These are phyloP conservation scores for Amyelois transitella DNA, from an alignment of 1,140 invertebrate genomes.

Conservation along the genomic window DNA sequence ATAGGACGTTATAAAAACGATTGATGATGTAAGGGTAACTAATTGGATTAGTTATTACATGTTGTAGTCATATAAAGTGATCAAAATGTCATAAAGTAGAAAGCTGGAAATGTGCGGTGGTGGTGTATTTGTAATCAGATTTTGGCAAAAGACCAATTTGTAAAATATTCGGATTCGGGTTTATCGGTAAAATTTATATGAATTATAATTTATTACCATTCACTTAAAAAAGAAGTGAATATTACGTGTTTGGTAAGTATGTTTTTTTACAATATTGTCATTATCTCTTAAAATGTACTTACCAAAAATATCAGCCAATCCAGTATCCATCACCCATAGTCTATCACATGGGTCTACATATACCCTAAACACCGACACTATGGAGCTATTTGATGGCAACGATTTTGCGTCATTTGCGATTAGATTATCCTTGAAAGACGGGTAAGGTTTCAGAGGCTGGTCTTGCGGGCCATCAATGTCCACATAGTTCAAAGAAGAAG, in stretches of 20 bases:
- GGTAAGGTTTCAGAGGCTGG: constrained; percentile 81
- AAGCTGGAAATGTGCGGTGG: neutral
- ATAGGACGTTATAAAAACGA: neutral
- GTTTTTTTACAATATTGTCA: neutral
- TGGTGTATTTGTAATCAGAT: neutral
- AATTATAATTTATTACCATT: too few species aligned
- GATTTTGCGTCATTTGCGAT: constrained; percentile 64
- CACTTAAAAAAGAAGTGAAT: too few species aligned
- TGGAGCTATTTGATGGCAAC: constrained; percentile 73
- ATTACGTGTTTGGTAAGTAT: too few species aligned
- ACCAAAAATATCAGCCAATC: constrained; percentile 82
- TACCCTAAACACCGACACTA: constrained; percentile 80
- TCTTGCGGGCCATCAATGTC: constrained; percentile 75
- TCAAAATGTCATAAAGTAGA: neutral
- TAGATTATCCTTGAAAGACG: constrained; percentile 79
- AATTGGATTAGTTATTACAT: neutral
- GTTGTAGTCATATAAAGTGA: neutral
- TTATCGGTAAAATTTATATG: too few species aligned
- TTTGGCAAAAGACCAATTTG: too few species aligned
- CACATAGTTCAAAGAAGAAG: constrained; percentile 82
- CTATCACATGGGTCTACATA: constrained; percentile 81
- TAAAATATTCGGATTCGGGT: too few species aligned
- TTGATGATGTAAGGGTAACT: neutral
- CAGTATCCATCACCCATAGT: constrained; percentile 85
- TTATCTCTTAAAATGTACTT: constrained; percentile 19